phyloP scores from a whole-genome alignment of 2,888 invertebrate genomes.

The Microplitis deprimator region DNA sequence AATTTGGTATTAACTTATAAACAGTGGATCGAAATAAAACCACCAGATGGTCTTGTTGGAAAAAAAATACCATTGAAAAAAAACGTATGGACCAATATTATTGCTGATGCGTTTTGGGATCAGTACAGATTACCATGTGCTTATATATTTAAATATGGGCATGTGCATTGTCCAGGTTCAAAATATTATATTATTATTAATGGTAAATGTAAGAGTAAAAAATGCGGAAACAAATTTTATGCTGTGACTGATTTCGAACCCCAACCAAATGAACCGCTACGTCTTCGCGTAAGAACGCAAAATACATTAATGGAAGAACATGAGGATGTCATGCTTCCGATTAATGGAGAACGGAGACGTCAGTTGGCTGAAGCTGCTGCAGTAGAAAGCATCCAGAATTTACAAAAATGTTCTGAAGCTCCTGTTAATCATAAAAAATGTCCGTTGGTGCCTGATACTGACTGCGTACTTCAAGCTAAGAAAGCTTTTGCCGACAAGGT shows the following conservation, averaged over 20 bases:
- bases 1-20: conserved; percentile 9
- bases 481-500: neutral
- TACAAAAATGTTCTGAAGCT: neutral
- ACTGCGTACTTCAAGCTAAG: neutral
- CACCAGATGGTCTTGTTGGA: conserved; percentile 16
- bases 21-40: conserved; percentile 16
- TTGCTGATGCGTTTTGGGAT: conserved; percentile 26
- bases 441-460: neutral
- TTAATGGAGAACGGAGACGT: conserved; percentile 26
- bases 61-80: conserved; percentile 13
- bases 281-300: neutral
- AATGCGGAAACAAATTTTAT: conserved; percentile 35
- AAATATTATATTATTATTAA: conserved; percentile 16
- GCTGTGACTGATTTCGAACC: conserved; percentile 27
- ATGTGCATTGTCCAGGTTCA: conserved; percentile 21
- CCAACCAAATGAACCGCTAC: conserved; percentile 18
- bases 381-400: neutral
- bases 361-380: conserved; percentile 5
- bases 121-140: conserved; percentile 40
- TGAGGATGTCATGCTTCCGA: conserved; percentile 34
- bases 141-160: conserved; percentile 34
- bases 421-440: neutral
- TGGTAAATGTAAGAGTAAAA: conserved; percentile 34
- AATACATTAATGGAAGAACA: conserved; percentile 39
- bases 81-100: conserved; percentile 40